Evolutionary conservation across 2,797 vertebrate genomes (phyloP), one percentile per base, ranked within the genome.

Genomic region (Pangasius larnaudii): DNA sequence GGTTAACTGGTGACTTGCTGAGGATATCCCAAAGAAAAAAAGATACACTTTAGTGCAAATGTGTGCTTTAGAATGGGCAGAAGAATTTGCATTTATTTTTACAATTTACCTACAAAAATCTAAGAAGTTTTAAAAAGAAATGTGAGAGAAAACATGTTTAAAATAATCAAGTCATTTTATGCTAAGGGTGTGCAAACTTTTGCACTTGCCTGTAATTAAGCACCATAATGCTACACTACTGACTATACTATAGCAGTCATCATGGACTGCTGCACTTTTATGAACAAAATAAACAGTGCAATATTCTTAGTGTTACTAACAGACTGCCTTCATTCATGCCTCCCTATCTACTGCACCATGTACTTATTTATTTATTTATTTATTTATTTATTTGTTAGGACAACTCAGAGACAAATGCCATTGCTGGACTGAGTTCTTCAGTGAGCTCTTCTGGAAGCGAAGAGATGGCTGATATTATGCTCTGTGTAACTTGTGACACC

Each of bases 361-460:
- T 11, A 6, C 1, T 65, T 65, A 10, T 39, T 22, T 24, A 27
- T 42, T 65, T 39, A 39, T 39, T 39, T 39, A 39, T 39, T 39
- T 39, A 39, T 39, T 36, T 36, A 36, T 42, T 24, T 42, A 49
- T 78, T 92, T 93, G 93, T 91, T 92, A 95, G 81, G 95, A 89
- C 86, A 95, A 92, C 89, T 94, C 96, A 36, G 94, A 95, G 85
- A 95, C 61, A 84, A 96, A 96, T 78, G 92, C 92, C 89, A 96
- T 89, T 11, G 96, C 95, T 89, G 94, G 94, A 89, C 93, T 94
- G 36, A 97, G 90, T 83, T 96, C 96, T 18, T 96, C 95, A 0
- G 91, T 96, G 89, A 97, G 93, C 86, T 97, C 96, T 72, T 97
- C 95, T 0, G 96, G 95, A 27, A 97, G 92, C 0, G 93, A 93